phyloP scores from a whole-genome alignment of 1,140 invertebrate genomes.

The Drosophila nigromelanica region DNA sequence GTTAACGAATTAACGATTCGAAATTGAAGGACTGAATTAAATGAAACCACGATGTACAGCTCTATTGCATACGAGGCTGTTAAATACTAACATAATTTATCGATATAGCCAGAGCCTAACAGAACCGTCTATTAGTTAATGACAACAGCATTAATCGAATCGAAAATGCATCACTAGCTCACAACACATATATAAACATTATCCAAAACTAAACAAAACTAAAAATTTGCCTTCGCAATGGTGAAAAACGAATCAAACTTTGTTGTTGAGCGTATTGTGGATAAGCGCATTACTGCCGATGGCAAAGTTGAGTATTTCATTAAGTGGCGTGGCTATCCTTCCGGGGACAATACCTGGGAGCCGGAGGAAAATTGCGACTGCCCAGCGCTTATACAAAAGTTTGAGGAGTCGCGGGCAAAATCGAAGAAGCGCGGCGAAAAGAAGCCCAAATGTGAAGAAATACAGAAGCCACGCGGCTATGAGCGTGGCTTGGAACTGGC shows the following conservation, averaged over 20 bases:
- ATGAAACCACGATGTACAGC: too few relatives aligned
- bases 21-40: too few relatives aligned
- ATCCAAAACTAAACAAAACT: slow-evolving; percentile 8
- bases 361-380: slow-evolving; percentile 96
- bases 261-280: slow-evolving; percentile 83
- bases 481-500: slow-evolving; percentile 95
- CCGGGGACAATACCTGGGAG: slow-evolving; percentile 93
- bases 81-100: neutral
- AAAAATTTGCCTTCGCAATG: slow-evolving; percentile 36
- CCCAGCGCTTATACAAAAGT: slow-evolving; percentile 94
- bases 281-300: slow-evolving; percentile 82
- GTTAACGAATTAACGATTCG: neutral
- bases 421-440: slow-evolving; percentile 84
- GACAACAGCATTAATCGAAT: neutral
- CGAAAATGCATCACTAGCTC: slow-evolving; percentile 2
- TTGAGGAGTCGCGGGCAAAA: slow-evolving; percentile 92
- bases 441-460: slow-evolving; percentile 80
- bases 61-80: too few relatives aligned
- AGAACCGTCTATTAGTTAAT: neutral
- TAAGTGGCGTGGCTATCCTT: slow-evolving; percentile 81
- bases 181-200: slow-evolving; percentile 7
- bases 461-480: slow-evolving; percentile 86
- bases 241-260: slow-evolving; percentile 78
- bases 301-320: slow-evolving; percentile 84
- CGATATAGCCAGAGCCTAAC: slow-evolving; percentile 6